Percentiles rank a stretch among this genome's conserved stretches.
These are phyloP conservation scores for Thymelicus sylvestris DNA, from an alignment of 2,888 invertebrate species.

Conservation along the genomic window DNA sequence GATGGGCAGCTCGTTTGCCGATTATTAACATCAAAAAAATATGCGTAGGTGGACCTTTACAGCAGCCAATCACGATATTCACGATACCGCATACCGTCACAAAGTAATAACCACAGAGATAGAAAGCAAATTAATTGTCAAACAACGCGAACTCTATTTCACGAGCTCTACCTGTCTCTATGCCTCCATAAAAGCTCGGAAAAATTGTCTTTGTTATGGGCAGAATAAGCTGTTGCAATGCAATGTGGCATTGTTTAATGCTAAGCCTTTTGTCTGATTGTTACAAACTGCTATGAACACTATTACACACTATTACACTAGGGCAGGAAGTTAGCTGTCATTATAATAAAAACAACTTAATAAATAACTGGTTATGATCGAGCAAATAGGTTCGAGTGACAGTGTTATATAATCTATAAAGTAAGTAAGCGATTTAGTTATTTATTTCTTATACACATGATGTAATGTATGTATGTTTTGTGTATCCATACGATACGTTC, in stretches of 20 bases:
- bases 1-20: too few species aligned
- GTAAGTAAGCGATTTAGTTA: conserved; percentile 4
- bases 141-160: conserved; percentile 24
- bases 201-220: conserved; percentile 32
- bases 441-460: conserved; percentile 21
- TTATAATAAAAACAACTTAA: not conserved
- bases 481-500: conserved; percentile 13
- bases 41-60: too few species aligned
- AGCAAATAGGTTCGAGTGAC: conserved; percentile 2
- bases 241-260: conserved; percentile 33
- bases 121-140: conserved; percentile 20
- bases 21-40: too few species aligned
- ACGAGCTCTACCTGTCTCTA: conserved; percentile 16
- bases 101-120: not conserved
- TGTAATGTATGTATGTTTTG: conserved; percentile 7
- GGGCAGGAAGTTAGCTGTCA: not conserved
- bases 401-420: conserved; percentile 6
- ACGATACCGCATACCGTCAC: not conserved
- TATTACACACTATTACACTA: not conserved
- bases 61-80: not conserved
- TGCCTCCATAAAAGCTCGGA: conserved; percentile 25
- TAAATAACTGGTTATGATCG: conserved; percentile 10
- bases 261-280: conserved; percentile 24
- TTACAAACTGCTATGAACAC: conserved; percentile 3
- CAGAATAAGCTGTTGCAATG: conserved; percentile 26